These are phyloP conservation scores for Drosophila sproati DNA, from an alignment of 1,140 invertebrate species.

Conservation along the genomic window DNA sequence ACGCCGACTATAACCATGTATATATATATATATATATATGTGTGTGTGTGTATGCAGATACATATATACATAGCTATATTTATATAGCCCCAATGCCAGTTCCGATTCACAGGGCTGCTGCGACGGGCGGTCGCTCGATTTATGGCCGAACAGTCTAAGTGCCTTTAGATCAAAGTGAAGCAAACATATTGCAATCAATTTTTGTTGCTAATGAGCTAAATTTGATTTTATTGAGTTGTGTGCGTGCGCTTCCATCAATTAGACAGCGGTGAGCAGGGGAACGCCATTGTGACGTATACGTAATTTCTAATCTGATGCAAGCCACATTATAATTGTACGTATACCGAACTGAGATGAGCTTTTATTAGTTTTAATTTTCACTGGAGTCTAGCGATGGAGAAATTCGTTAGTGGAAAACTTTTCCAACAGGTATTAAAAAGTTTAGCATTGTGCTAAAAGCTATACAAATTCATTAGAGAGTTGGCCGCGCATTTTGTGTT, in stretches of 20 bases:
- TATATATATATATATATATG: constrained; percentile 35
- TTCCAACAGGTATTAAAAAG: not conserved
- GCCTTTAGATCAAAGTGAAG: constrained; percentile 74
- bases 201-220: constrained; percentile 77
- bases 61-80: constrained; percentile 25
- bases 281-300: constrained; percentile 29
- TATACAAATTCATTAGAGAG: not conserved
- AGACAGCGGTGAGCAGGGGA: not conserved
- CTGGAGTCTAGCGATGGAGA: not conserved
- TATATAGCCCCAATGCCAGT: constrained; percentile 30
- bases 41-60: not conserved
- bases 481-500: too few relatives aligned
- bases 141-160: constrained; percentile 58
- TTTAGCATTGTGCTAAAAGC: not conserved
- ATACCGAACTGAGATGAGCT: constrained; percentile 13
- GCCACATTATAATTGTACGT: constrained; percentile 3
- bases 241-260: constrained; percentile 22
- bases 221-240: constrained; percentile 77
- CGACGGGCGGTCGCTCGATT: constrained; percentile 31
- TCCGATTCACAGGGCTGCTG: constrained; percentile 15
- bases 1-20: not conserved
- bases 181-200: constrained; percentile 78
- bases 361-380: not conserved
- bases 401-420: not conserved
- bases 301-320: constrained; percentile 33